These are phyloP conservation scores for Lucifuga dentata DNA, from an alignment of 2,113 vertebrate species.

Conservation along the genomic window DNA sequence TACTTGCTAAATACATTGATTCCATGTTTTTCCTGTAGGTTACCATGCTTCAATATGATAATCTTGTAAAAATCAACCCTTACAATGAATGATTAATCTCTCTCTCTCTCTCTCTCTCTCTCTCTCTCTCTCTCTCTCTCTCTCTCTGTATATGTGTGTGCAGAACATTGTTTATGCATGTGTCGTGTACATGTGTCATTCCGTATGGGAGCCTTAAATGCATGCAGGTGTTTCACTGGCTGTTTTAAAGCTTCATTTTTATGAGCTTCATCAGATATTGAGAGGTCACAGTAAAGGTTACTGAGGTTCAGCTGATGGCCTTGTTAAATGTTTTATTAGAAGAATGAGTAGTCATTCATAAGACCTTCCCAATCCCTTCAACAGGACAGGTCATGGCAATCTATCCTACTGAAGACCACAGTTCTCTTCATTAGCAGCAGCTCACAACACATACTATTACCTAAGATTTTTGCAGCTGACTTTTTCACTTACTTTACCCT, in stretches of 20 bases:
- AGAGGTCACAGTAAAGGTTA: constrained; percentile 63
- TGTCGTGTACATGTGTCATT: too few species aligned
- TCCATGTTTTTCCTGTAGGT: background rate
- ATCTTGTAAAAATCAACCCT: background rate
- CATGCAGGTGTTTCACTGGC: background rate
- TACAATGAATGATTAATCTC: background rate
- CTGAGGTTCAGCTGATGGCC: constrained; percentile 53
- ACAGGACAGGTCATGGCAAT: constrained; percentile 29
- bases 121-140: background rate
- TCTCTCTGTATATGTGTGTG: background rate
- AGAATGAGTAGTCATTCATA: constrained; percentile 51
- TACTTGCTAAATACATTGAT: background rate
- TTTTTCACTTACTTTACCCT: background rate
- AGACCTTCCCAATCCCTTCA: constrained; percentile 41
- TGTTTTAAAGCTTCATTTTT: constrained; percentile 40
- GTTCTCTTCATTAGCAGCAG: constrained; percentile 41
- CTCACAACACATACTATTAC: background rate
- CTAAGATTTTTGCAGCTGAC: background rate
- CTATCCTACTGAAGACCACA: constrained; percentile 23
- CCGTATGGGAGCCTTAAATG: background rate
- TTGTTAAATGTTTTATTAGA: constrained; percentile 73
- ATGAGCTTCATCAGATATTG: constrained; percentile 63
- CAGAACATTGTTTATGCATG: too few species aligned
- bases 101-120: background rate
- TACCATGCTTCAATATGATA: background rate